These are phyloP conservation scores for Tetragonula clypearis DNA, from an alignment of 1,140 invertebrate genomes.

Conservation along the genomic window DNA sequence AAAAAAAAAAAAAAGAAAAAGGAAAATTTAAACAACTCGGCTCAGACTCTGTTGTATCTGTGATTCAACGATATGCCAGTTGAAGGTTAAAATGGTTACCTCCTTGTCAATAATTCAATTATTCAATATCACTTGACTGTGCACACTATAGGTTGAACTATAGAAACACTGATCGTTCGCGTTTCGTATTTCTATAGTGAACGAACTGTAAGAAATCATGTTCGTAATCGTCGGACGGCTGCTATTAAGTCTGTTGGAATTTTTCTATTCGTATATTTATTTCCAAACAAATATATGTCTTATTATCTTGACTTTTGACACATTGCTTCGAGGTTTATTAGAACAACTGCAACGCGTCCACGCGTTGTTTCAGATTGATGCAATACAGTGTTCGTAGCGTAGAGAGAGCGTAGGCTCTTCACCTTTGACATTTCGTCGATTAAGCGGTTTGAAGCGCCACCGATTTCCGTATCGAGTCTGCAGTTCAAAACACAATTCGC, in stretches of 20 bases:
- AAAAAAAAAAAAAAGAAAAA: too few species aligned
- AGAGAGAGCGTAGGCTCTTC: background rate
- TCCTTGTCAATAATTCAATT: too few species aligned
- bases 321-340: too few species aligned
- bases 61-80: too few species aligned
- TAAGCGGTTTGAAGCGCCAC: constrained; percentile 1
- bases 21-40: too few species aligned
- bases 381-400: background rate
- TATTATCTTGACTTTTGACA: background rate
- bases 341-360: background rate
- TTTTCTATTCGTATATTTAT: background rate
- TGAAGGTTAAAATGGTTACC: too few species aligned
- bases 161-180: too few species aligned
- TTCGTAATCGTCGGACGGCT: background rate
- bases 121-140: too few species aligned
- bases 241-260: background rate
- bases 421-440: constrained; percentile 38
- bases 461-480: constrained; percentile 24
- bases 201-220: too few species aligned
- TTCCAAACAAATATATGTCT: background rate
- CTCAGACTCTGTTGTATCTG: too few species aligned
- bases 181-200: too few species aligned
- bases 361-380: background rate
- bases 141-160: too few species aligned
- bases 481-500: constrained; percentile 16